Evolutionary conservation across 23 tunicate genomes (phyloP).

Genomic region (Diplosoma virens): DNA sequence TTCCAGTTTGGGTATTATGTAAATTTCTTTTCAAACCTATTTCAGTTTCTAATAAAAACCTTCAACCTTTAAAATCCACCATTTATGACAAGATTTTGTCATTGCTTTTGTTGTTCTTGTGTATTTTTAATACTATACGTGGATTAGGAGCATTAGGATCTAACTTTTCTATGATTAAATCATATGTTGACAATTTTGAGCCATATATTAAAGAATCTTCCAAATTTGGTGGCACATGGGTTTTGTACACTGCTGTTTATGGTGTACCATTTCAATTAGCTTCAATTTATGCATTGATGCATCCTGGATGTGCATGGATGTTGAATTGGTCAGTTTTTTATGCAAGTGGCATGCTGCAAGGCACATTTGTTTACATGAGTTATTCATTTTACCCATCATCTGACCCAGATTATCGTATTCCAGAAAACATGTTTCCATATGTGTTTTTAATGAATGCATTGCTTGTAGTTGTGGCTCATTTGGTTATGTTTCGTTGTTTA

Average conservation of each 20-base stretch:
- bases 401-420: conserved; percentile 23
- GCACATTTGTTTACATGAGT: conserved; percentile 20
- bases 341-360: conserved; percentile 53
- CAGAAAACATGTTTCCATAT: background rate
- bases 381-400: conserved; percentile 46
- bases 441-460: conserved; percentile 8
- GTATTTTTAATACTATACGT: conserved; percentile 31
- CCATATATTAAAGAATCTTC: conserved; percentile 60
- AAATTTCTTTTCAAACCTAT: background rate
- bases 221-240: conserved; percentile 52
- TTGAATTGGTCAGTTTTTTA: conserved; percentile 32
- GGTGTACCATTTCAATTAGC: conserved; percentile 48
- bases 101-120: conserved; percentile 14
- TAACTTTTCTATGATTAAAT: conserved; percentile 27
- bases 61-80: background rate
- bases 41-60: no score
- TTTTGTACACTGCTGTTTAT: conserved; percentile 40
- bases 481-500: conserved; percentile 16
- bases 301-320: conserved; percentile 46
- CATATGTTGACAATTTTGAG: conserved; percentile 53
- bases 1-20: conserved; percentile 48
- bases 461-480: conserved; percentile 10
- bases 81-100: background rate
- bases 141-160: conserved; percentile 71
- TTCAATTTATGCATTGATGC: conserved; percentile 18